Conservation (phyloP, 1,140 invertebrate species). For the Manduca sexta region DNA sequence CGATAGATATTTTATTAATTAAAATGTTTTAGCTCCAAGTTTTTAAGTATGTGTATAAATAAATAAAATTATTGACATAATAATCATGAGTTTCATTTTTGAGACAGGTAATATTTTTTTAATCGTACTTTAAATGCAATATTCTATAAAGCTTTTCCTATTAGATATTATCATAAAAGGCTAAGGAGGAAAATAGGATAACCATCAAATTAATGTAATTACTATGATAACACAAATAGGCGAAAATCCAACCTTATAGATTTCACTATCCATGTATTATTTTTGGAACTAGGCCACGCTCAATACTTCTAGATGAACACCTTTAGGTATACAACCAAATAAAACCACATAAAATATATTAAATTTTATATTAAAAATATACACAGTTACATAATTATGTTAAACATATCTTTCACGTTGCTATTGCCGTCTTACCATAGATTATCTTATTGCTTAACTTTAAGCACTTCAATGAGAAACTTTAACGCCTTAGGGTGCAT, state of each 20-base stretch:
- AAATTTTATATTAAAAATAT: slow-evolving; percentile 62
- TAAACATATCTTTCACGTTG: slow-evolving; percentile 20
- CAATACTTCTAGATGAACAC: too few relatives aligned
- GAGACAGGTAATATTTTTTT: neutral
- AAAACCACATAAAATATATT: slow-evolving; percentile 25
- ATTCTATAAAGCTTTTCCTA: too few relatives aligned
- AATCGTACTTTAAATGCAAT: too few relatives aligned
- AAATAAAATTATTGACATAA: slow-evolving; percentile 51
- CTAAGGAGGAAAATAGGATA: too few relatives aligned
- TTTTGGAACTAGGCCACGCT: too few relatives aligned
- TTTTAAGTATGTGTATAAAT: slow-evolving; percentile 55
- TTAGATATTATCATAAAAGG: too few relatives aligned
- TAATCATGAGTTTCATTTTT: slow-evolving; percentile 31
- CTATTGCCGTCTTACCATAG: slow-evolving; percentile 18
- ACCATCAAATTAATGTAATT: too few relatives aligned
- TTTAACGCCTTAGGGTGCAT: too few relatives aligned
- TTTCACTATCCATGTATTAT: too few relatives aligned
- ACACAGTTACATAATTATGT: slow-evolving; percentile 32
- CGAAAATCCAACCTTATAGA: too few relatives aligned
- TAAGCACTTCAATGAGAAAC: slow-evolving; percentile 6
- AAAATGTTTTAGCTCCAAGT: slow-evolving; percentile 64
- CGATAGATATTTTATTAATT: slow-evolving; percentile 56
- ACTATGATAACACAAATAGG: too few relatives aligned
- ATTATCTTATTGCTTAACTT: slow-evolving; percentile 39
- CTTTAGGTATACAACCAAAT: slow-evolving; percentile 9